Conservation (phyloP, 2,888 invertebrate genomes). For the Esperia sulphurella region DNA sequence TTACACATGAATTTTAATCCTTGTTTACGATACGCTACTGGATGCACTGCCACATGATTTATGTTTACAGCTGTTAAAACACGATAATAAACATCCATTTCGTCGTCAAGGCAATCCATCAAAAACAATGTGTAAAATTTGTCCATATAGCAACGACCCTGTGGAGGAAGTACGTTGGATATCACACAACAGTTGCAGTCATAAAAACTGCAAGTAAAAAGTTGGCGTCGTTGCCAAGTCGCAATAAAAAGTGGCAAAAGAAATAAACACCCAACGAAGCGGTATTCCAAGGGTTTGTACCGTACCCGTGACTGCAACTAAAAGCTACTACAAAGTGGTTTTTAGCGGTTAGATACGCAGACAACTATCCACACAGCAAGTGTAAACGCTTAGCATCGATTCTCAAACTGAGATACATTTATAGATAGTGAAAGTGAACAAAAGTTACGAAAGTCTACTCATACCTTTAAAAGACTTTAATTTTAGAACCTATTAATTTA, state of each 20-base stretch:
- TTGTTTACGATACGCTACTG: too few species aligned
- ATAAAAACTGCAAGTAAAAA: constrained; percentile 13
- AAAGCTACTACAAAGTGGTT: constrained; percentile 45
- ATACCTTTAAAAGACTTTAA: background rate
- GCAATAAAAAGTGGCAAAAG: constrained; percentile 18
- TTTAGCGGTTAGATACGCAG: constrained; percentile 40
- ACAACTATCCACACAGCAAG: too few species aligned
- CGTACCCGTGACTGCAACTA: constrained; percentile 30
- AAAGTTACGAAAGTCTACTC: background rate
- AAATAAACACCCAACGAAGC: constrained; percentile 32
- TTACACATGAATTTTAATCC: too few species aligned
- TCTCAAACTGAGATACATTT: background rate
- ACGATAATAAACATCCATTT: too few species aligned
- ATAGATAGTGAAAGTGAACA: too few species aligned
- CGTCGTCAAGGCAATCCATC: too few species aligned
- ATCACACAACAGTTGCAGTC: constrained; percentile 13
- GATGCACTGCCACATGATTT: too few species aligned
- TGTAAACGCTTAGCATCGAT: constrained; percentile 30
- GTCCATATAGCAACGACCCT: background rate
- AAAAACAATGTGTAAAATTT: too few species aligned
- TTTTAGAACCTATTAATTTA: background rate
- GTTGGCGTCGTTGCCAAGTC: constrained; percentile 10
- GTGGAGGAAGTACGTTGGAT: background rate
- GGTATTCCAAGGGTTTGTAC: constrained; percentile 24
- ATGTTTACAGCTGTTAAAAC: too few species aligned